Evolutionary conservation across 2,888 invertebrate genomes (phyloP), one percentile per base, ranked within the genome.

Genomic region (Podabrus alpinus): DNA sequence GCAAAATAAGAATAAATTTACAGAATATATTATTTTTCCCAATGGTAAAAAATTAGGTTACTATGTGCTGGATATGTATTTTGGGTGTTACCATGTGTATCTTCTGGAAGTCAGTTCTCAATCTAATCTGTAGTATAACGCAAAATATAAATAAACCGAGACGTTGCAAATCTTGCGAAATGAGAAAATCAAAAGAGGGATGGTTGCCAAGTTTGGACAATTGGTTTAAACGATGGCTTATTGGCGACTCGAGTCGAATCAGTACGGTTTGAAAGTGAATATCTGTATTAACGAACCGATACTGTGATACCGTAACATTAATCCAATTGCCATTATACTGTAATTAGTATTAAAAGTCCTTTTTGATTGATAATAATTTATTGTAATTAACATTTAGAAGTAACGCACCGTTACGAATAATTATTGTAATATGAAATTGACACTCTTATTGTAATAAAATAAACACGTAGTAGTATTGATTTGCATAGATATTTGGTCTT

Each of bases 341-440:
- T 45, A 29, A 29, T n/a, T 45, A 45, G 45, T n/a, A n/a, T n/a
- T 45, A 45, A n/a, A 45, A n/a, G n/a, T 45, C 1, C n/a, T n/a
- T 7, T 4, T 45, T 45, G 13, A 45, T 45, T n/a, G 45, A 45
- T 45, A 45, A n/a, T 45, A 45, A 45, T 45, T 45, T n/a, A 72
- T 75, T 69, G 69, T 73, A 76, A 76, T 76, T 73, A 73, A 66
- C 72, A 68, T 70, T 67, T 62, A 71, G 61, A 70, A 76, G 67
- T 73, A 76, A 73, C 76, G 64, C 69, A 66, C 71, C 71, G 76
- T 64, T 69, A 77, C 73, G 78, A 77, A 79, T n/a, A n/a, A n/a
- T n/a, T n/a, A n/a, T 78, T 74, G 75, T 79, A 78, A 78, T 78
- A 73, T 67, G 75, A 77, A 75, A 74, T 74, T 77, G 79, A 78